These are phyloP conservation scores for Caenorhabditis remanei DNA, from an alignment of 1,140 invertebrate genomes.

Conservation along the genomic window DNA sequence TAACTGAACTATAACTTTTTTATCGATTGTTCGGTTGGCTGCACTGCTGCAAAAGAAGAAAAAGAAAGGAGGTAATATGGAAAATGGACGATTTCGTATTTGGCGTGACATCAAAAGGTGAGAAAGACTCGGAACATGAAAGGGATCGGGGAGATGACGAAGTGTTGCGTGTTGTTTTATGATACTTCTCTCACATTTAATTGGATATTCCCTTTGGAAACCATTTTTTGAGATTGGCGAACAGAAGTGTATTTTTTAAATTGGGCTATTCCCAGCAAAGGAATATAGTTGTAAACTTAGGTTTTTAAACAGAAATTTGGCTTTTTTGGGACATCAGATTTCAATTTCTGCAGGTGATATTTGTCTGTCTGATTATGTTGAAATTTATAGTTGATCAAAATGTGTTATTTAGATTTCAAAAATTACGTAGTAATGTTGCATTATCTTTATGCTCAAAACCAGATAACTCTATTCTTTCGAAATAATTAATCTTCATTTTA, in stretches of 20 bases:
- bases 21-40: background rate
- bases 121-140: background rate
- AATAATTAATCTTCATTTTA: too few species aligned
- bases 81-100: background rate
- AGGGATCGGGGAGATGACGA: background rate
- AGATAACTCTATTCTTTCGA: too few species aligned
- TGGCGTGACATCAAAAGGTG: background rate
- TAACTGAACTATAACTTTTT: conserved; percentile 33
- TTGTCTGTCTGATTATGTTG: background rate
- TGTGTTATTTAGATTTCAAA: too few species aligned
- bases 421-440: too few species aligned
- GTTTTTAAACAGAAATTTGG: too few species aligned
- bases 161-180: background rate
- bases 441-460: too few species aligned
- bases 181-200: background rate
- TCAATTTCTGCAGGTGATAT: background rate
- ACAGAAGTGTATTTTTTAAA: too few species aligned
- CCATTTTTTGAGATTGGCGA: background rate
- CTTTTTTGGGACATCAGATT: too few species aligned
- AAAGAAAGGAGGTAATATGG: background rate
- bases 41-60: background rate
- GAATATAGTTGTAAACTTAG: too few species aligned
- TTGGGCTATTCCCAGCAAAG: too few species aligned
- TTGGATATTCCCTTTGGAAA: background rate
- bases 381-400: too few species aligned